These are phyloP conservation scores for Scomber scombrus DNA, from an alignment of 2,113 vertebrate species.

Conservation along the genomic window DNA sequence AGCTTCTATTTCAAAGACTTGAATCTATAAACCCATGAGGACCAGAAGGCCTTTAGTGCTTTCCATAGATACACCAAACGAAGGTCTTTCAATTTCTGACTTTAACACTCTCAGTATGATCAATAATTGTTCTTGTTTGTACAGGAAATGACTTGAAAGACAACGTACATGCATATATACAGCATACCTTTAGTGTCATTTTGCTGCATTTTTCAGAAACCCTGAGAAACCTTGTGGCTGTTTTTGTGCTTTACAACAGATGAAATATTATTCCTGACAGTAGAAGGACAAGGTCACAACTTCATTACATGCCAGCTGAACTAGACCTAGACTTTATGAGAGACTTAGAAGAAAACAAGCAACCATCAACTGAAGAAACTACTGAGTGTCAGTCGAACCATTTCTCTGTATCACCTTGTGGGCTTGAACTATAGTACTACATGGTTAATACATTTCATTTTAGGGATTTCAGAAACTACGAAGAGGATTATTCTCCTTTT, in stretches of 20 bases:
- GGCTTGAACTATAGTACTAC: not conserved
- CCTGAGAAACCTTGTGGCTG: not conserved
- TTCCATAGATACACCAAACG: not conserved
- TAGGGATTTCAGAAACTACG: not conserved
- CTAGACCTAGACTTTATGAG: not conserved
- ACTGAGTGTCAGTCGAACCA: too few relatives aligned
- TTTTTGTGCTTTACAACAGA: not conserved
- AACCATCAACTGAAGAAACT: too few relatives aligned
- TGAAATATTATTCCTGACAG: not conserved
- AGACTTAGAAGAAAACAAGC: not conserved
- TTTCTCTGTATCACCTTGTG: too few relatives aligned
- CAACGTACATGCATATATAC: not conserved
- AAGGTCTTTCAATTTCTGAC: not conserved
- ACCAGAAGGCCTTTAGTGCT: slow-evolving; percentile 8
- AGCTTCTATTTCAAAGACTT: not conserved
- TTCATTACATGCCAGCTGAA: not conserved
- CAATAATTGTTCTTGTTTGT: not conserved
- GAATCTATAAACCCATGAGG: not conserved
- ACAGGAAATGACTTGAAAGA: not conserved
- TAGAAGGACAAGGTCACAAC: not conserved
- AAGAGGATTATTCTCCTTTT: not conserved
- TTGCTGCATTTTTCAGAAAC: not conserved
- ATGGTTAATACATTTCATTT: not conserved
- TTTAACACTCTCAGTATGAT: not conserved
- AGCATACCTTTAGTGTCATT: too few relatives aligned